These are phyloP conservation scores for Dolichoris vasculosae DNA, from an alignment of 1,140 invertebrate species.

Conservation along the genomic window DNA sequence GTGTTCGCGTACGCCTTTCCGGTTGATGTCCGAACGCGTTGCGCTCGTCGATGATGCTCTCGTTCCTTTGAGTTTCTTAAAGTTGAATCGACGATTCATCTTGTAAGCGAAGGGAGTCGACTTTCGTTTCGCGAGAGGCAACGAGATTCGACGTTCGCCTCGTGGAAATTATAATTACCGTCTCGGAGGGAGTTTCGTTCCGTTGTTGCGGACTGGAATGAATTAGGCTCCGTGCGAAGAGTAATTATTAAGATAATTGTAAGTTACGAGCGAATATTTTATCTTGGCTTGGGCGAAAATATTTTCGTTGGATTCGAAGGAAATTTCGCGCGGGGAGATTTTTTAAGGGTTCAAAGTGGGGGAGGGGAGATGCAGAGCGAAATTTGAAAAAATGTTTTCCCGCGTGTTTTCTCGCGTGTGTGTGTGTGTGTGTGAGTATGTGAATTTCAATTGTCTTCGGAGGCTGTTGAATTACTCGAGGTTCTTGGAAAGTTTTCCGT, in stretches of 20 bases:
- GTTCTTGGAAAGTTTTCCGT: background rate
- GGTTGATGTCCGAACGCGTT: background rate
- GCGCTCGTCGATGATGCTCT: background rate
- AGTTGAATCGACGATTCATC: background rate
- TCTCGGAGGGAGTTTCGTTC: background rate
- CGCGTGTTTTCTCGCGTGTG: no score
- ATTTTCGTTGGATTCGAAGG: background rate
- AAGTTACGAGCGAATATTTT: background rate
- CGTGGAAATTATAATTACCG: background rate
- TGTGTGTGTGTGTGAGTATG: no score
- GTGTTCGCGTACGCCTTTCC: background rate
- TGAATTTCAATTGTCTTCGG: background rate
- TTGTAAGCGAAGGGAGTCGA: background rate
- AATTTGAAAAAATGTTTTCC: background rate
- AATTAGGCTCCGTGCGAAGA: background rate
- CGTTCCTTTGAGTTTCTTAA: background rate
- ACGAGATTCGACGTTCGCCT: background rate
- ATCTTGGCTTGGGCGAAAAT: background rate
- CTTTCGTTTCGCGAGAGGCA: background rate
- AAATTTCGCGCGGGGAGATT: background rate
- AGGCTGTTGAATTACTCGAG: background rate
- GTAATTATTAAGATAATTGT: background rate
- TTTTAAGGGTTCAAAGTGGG: background rate
- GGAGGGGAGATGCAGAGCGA: background rate
- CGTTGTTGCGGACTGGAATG: background rate